Conservation (phyloP, 2,888 invertebrate genomes). For the Tetropium fuscum region DNA sequence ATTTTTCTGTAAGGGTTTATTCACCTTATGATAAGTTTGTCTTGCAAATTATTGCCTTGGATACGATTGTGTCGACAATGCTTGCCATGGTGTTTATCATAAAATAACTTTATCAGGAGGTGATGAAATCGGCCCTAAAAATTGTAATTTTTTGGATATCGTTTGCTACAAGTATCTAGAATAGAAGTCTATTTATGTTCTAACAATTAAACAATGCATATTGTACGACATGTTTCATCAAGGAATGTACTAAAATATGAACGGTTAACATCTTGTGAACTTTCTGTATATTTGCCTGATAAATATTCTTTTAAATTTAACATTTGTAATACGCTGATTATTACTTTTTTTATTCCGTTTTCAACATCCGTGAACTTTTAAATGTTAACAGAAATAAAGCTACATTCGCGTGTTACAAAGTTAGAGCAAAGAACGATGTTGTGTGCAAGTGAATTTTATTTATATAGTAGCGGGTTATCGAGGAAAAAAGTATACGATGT, state of each 20-base stretch:
- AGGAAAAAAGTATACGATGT: conserved; percentile 11
- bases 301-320: conserved; percentile 12
- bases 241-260: not conserved
- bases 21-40: too few relatives aligned
- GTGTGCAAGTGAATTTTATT: conserved; percentile 7
- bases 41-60: too few relatives aligned
- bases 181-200: too few relatives aligned
- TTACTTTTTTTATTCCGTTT: conserved; percentile 3
- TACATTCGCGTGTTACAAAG: conserved; percentile 7
- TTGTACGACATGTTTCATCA: not conserved
- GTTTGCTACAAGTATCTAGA: too few relatives aligned
- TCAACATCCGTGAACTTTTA: conserved; percentile 7
- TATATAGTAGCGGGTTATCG: conserved; percentile 8
- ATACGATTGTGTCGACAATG: too few relatives aligned
- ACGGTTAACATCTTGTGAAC: conserved; percentile 5
- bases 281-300: conserved; percentile 13
- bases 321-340: conserved; percentile 14
- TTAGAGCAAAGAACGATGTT: conserved; percentile 12
- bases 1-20: too few relatives aligned
- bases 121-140: too few relatives aligned
- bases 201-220: not conserved
- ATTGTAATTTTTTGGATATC: too few relatives aligned
- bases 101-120: too few relatives aligned
- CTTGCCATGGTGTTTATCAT: too few relatives aligned
- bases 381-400: conserved; percentile 3